Conservation (phyloP, 2,797 vertebrate species). For the Smutsia temminckii region DNA sequence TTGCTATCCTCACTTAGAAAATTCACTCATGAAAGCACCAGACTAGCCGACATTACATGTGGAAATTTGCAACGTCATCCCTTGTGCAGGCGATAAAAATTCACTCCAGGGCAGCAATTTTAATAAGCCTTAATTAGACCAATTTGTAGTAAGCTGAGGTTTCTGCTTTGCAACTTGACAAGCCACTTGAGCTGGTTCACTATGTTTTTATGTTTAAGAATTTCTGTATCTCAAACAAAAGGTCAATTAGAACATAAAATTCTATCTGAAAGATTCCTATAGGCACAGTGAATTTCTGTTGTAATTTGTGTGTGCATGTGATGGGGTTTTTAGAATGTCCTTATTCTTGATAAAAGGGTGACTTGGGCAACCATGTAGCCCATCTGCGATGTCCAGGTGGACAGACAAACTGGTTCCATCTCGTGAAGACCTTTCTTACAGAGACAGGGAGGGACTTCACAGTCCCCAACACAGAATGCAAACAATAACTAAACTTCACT, state of each 20-base stretch:
- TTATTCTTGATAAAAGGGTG: neutral
- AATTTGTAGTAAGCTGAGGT: conserved; percentile 63
- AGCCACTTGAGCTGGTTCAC: conserved; percentile 52
- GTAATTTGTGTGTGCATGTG: neutral
- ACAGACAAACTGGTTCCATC: neutral
- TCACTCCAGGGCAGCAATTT: conserved; percentile 56
- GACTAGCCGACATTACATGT: neutral
- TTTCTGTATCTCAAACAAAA: conserved; percentile 63
- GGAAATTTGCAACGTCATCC: conserved; percentile 59
- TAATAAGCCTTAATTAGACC: conserved; percentile 75
- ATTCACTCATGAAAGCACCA: conserved; percentile 62
- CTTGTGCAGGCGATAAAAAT: conserved; percentile 59
- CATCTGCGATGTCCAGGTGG: too few species aligned
- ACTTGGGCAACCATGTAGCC: neutral
- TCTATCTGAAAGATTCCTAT: conserved; percentile 49
- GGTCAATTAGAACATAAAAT: conserved; percentile 67
- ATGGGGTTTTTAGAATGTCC: neutral
- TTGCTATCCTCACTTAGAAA: conserved; percentile 55
- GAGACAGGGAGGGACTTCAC: neutral
- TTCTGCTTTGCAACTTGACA: conserved; percentile 61
- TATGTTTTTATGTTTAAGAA: conserved; percentile 52
- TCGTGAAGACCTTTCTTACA: neutral
- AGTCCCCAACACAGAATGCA: neutral
- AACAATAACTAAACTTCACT: neutral
- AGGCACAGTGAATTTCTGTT: neutral